A percentile compares a stretch with the other conserved stretches of the same genome.
Evolutionary conservation across 2,888 invertebrate species (phyloP).

Genomic region (Cataglyphis livida): DNA sequence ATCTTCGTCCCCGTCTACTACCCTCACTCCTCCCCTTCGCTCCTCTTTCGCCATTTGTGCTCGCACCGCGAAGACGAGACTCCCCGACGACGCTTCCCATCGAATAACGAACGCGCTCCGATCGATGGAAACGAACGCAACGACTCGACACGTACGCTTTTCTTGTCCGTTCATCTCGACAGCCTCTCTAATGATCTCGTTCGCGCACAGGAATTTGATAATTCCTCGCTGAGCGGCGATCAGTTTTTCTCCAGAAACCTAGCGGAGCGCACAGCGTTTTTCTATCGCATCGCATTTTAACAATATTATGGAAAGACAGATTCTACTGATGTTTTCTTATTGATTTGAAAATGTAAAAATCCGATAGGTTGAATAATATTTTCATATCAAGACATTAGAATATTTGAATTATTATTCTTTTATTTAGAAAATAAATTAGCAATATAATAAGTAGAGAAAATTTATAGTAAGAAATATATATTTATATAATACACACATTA

Average conservation of each 20-base stretch:
- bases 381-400: neutral
- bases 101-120: conserved; percentile 66
- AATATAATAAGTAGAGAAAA: neutral
- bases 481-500: neutral
- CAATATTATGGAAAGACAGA: conserved; percentile 24
- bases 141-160: conserved; percentile 67
- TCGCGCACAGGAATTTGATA: conserved; percentile 66
- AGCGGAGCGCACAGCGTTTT: neutral
- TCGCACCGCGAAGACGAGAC: conserved; percentile 37
- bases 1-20: conserved; percentile 37
- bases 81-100: conserved; percentile 53
- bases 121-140: conserved; percentile 59
- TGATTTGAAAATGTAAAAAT: neutral
- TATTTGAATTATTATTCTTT: conserved; percentile 2
- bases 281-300: conserved; percentile 28
- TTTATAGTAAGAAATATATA: neutral
- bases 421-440: neutral
- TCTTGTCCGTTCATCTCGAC: conserved; percentile 64
- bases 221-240: conserved; percentile 43
- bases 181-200: conserved; percentile 71
- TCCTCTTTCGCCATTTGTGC: conserved; percentile 44
- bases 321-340: neutral
- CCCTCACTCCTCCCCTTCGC: conserved; percentile 24
- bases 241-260: conserved; percentile 21
- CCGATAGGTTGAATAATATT: neutral